Base-by-base conservation (phyloP, 2,888 invertebrate genomes). In the Pandemis heparana region DNA sequence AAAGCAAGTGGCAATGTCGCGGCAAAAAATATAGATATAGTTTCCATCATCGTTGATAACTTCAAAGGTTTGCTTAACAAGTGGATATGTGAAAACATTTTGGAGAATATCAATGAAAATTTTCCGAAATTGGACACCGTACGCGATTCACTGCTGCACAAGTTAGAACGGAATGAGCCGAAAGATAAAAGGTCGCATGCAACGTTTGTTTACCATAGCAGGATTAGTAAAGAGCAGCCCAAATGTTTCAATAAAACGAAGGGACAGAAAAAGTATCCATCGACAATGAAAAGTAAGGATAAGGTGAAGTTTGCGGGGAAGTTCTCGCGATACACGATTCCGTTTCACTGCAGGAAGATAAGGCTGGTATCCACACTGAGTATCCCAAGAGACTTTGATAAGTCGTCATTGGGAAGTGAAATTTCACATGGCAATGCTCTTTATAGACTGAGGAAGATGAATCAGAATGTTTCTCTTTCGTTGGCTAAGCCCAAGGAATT, bases 331-430 rank as follows among this genome's bases (percentile, higher is more conserved):
- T 77, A 83, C 39, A 86, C 87, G 14, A 77, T 85, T n/a, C 91
- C 90, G 1, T 79, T 85, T 46, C 77, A 80, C 14, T 79, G 82
- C 23, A 89, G 83, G 75, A 80, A 85, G 74, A 71, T 85, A 3
- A 87, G 80, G 81, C 79, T 91, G 6, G 85, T 92, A 72, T 92
- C 94, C 9, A 92, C 92, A 0, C 78, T 92, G 18, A 94, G 90
- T 65, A 85, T 93, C 32, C 94, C 93, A 9, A 87, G 87, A 79
- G 86, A 85, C 75, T 77, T 86, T n/a, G 48, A 59, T 14, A 59
- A 43, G 32, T 48, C 48, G 6, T 14, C 7, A 14, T 7, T 56
- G 5, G 32, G 5, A 8, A 43, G 73, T 7, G 46, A 75, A 65
- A 74, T 77, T 4, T 80, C 79, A 12, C 72, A 76, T 10, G 38